Base-by-base conservation (phyloP, 2,113 vertebrate species). In the Scopus umbretta region DNA sequence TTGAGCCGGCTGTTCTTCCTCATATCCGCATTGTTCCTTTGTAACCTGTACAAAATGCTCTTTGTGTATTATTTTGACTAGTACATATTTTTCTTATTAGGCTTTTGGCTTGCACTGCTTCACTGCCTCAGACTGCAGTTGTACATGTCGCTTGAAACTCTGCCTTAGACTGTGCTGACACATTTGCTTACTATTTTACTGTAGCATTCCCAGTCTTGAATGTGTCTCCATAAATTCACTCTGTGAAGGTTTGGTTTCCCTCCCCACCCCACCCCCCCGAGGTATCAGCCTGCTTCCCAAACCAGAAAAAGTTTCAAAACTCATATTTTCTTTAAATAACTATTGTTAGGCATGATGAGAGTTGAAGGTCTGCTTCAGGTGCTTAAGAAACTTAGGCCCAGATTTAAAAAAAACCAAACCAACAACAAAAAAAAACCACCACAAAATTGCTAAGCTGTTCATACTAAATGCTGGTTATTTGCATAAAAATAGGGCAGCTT, bases 41-140 rank as follows among this genome's bases (percentile, higher is more conserved):
- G 40, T 83, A 82, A 93, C 82, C 62, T 16, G 1, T n/a, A 95
- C 79, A 88, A 68, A 94, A 95, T 66, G 53, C 58, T 82, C 75
- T 92, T 88, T 90, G 58, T 94, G 62, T 82, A 52, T 82, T 90
- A 34, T 88, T 92, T 87, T 90, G 88, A 67, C 66, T 40, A 17
- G 67, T 75, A 47, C 7, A 10, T 92, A 30, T 82, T 97, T 93
- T 95, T 80, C 71, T 76, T 27, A 88, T 90, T 63, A 93, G 91
- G 71, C 63, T 83, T 90, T 90, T 95, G 95, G 79, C 75, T 80
- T 61, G 16, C 8, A 3, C 23, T 80, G 62, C 83, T 80, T 68
- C 49, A 10, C 40, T 40, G 11, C 67, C 58, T 72, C 71, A 56
- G 66, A 52, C 56, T 2, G 8, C 0, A 3, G 38, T n/a, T 1